phyloP scores from a whole-genome alignment of 2,888 invertebrate species.

The Lithophane ornitopus region DNA sequence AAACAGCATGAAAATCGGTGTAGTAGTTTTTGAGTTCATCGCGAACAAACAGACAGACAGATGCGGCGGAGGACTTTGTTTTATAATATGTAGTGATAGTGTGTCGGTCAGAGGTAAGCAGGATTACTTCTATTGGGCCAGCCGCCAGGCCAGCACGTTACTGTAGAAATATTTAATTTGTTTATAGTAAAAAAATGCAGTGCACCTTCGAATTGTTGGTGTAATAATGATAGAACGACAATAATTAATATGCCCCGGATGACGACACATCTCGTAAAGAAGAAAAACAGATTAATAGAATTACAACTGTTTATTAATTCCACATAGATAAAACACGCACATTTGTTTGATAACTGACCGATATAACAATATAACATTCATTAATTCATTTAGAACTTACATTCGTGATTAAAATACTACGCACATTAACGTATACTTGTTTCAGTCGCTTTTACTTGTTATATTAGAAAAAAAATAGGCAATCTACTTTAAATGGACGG shows the following conservation, averaged over 20 bases:
- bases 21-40: too few species aligned
- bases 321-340: constrained; percentile 38
- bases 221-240: background rate
- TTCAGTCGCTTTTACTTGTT: background rate
- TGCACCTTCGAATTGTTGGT: background rate
- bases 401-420: constrained; percentile 54
- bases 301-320: constrained; percentile 51
- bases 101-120: background rate
- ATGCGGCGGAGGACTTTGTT: too few species aligned
- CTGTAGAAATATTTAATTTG: background rate
- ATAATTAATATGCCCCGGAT: background rate
- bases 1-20: too few species aligned
- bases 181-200: background rate
- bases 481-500: constrained; percentile 18
- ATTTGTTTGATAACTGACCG: constrained; percentile 22
- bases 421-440: constrained; percentile 18
- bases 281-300: constrained; percentile 15
- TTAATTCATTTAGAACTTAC: constrained; percentile 27
- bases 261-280: background rate
- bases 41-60: too few species aligned
- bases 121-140: background rate
- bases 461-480: background rate
- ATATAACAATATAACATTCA: constrained; percentile 29
- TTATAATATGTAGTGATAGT: too few species aligned
- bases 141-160: background rate